Conservation (phyloP, 37 sponge, comb jelly and placozoan genomes). For the Ianthella basta region DNA sequence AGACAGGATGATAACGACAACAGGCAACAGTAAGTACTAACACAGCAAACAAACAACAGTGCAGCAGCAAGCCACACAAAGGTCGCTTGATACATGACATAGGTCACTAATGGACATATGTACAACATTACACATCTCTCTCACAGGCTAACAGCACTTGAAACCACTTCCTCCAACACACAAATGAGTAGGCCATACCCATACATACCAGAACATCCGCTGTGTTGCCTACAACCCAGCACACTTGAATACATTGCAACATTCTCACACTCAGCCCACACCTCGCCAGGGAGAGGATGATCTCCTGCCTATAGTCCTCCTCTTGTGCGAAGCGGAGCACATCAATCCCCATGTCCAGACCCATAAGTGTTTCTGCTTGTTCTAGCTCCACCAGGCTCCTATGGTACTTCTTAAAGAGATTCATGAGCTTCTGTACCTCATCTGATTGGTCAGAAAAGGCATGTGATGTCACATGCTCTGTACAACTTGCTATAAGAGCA, state of each 20-base stretch:
- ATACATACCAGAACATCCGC: too few relatives aligned
- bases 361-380: slow-evolving; percentile 48
- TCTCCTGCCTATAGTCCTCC: slow-evolving; percentile 42
- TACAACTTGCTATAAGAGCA: neutral
- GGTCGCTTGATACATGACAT: too few relatives aligned
- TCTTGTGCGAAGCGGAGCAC: slow-evolving; percentile 48
- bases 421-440: slow-evolving; percentile 25
- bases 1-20: neutral
- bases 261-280: neutral
- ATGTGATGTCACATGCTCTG: slow-evolving; percentile 42
- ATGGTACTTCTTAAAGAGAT: slow-evolving; percentile 49
- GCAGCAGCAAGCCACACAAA: too few relatives aligned
- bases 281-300: slow-evolving; percentile 61
- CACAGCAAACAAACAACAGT: too few relatives aligned
- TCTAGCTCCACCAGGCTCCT: slow-evolving; percentile 33
- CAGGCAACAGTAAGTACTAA: too few relatives aligned
- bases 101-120: too few relatives aligned
- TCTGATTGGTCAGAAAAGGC: slow-evolving; percentile 46
- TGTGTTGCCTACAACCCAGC: too few relatives aligned
- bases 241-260: too few relatives aligned
- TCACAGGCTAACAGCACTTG: too few relatives aligned
- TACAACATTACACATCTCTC: too few relatives aligned
- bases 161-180: too few relatives aligned
- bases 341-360: slow-evolving; percentile 66
- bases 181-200: too few relatives aligned